These are phyloP conservation scores for Chouioia cunea DNA, from an alignment of 2,888 invertebrate genomes.

Conservation along the genomic window DNA sequence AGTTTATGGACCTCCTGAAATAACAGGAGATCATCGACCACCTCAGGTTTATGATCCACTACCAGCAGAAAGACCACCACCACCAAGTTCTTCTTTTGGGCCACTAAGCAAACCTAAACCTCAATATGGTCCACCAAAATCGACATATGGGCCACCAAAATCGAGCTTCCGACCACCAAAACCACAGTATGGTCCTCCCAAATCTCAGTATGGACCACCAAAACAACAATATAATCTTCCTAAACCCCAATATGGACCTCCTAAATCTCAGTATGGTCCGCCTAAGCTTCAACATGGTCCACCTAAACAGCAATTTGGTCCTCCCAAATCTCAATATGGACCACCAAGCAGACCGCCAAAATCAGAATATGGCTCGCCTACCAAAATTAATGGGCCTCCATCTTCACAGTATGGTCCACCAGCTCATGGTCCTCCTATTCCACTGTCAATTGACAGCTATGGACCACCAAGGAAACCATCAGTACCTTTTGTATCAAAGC, in stretches of 20 bases:
- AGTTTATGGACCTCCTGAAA: conserved; percentile 68
- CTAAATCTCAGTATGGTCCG: conserved; percentile 54
- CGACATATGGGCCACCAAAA: conserved; percentile 54
- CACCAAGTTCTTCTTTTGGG: conserved; percentile 66
- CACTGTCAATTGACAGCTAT: conserved; percentile 62
- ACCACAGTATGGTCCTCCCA: conserved; percentile 69
- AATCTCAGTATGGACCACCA: conserved; percentile 62
- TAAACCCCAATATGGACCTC: conserved; percentile 58
- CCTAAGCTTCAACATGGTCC: conserved; percentile 57
- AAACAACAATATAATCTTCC: conserved; percentile 52
- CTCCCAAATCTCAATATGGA: conserved; percentile 67
- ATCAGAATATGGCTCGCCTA: conserved; percentile 50
- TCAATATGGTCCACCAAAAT: conserved; percentile 54
- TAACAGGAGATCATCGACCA: conserved; percentile 64
- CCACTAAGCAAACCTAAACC: conserved; percentile 50
- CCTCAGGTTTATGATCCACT: conserved; percentile 70
- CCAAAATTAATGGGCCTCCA: conserved; percentile 67
- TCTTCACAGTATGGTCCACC: conserved; percentile 58
- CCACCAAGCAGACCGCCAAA: conserved; percentile 50
- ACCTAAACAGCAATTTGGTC: conserved; percentile 67
- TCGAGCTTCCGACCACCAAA: conserved; percentile 44
- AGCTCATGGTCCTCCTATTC: conserved; percentile 57
- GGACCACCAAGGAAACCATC: conserved; percentile 59
- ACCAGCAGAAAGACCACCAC: conserved; percentile 66
- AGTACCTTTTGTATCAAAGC: conserved; percentile 51